Evolutionary conservation across 1,140 invertebrate species (phyloP), one percentile per base, ranked within the genome.

Genomic region (Trialeurodes vaporariorum): DNA sequence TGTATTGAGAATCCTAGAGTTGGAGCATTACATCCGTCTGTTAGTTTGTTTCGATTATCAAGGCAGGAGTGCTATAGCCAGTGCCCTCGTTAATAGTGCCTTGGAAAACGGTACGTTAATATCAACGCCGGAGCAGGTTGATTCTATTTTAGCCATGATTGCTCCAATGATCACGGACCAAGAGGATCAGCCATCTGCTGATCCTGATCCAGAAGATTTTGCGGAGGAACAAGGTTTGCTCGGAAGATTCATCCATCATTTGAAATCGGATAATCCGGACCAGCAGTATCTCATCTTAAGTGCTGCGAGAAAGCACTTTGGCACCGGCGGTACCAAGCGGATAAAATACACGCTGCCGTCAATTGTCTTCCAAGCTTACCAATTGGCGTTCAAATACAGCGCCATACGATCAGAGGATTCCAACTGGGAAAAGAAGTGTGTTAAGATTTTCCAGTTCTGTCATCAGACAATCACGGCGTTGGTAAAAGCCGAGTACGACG

Each of bases 401-500:
- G 82, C 87, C 21, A 76, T 87, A 5, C 84, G 86, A 72, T 87
- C 93, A 68, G 81, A 93, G 86, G 94, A 97, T 80, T 92, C 95
- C 64, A 93, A 96, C 81, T 99, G 96, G 95, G 92, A 97, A 75
- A 97, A 96, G 76, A 98, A 98, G 77, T 96, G 95, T 73, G 89
- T 94, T 75, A 98, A 98, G 79, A 96, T 99, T 64, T 98, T 99
- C 79, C 91, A 97, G 76, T 98, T 98, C 77, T 98, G 94, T 76
- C 94, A 98, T 76, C 88, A 92, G 69, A 98, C 94, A 1, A 97
- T 99, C 69, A 90, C 86, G 25, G 90, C 92, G 40, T 78, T 99
- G 58, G 92, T 94, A 67, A 98, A 98, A 77, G 94, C 93, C 0
- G 93, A 96, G 78, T 81, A 95, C 59, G 89, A 94, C 0, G 96